Conservation (phyloP, 2,113 vertebrate species). For the Suncus etruscus region DNA sequence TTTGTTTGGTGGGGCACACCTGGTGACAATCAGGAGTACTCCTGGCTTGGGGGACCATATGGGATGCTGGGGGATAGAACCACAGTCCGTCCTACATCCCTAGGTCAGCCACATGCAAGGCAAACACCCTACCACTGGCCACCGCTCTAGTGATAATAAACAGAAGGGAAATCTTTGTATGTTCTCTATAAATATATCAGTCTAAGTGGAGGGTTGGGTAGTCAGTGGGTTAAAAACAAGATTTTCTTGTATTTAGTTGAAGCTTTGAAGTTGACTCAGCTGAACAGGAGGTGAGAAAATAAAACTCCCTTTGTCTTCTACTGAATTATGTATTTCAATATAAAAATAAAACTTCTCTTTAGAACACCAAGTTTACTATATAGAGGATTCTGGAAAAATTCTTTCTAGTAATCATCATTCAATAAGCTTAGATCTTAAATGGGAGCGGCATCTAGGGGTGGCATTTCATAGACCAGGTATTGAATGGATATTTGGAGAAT, state of each 20-base stretch:
- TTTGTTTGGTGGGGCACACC: too few species aligned
- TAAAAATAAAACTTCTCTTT: neutral
- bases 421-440: neutral
- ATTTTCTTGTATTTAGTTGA: neutral
- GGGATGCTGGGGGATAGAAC: too few species aligned
- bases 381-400: neutral
- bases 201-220: neutral
- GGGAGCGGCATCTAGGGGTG: too few species aligned
- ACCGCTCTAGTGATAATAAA: neutral
- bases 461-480: neutral
- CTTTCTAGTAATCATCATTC: neutral
- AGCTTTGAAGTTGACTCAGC: neutral
- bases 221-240: neutral
- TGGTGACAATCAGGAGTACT: too few species aligned
- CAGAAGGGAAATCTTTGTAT: neutral
- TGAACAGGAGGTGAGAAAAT: constrained; percentile 28
- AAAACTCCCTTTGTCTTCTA: neutral
- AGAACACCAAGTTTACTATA: too few species aligned
- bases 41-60: too few species aligned
- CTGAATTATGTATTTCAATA: neutral
- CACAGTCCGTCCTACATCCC: too few species aligned
- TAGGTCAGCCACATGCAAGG: too few species aligned
- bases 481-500: neutral
- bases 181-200: neutral
- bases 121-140: too few species aligned